Evolutionary conservation across 1,140 invertebrate species (phyloP).

Genomic region (Listronotus oregonensis): DNA sequence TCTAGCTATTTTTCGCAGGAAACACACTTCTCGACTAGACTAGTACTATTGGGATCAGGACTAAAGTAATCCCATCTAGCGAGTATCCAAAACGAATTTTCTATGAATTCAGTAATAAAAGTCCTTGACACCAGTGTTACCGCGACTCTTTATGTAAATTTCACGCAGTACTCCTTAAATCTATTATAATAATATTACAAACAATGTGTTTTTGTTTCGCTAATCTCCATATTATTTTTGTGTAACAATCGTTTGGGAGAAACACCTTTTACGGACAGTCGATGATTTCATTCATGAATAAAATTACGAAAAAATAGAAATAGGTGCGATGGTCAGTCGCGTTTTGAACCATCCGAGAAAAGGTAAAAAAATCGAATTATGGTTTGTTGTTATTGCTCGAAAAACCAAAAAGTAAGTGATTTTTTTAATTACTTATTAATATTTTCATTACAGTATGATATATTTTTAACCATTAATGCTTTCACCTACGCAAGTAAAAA

Average conservation of each 20-base stretch:
- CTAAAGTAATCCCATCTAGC: too few species aligned
- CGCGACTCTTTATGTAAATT: too few species aligned
- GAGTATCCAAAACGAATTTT: too few species aligned
- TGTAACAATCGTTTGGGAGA: slow-evolving; percentile 16
- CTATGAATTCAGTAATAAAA: too few species aligned
- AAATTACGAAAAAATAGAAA: background rate
- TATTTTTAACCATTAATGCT: too few species aligned
- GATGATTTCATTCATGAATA: slow-evolving; percentile 19
- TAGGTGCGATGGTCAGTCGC: slow-evolving; percentile 20
- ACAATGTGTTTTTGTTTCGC: background rate
- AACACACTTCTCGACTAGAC: too few species aligned
- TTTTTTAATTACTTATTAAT: background rate
- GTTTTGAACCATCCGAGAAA: background rate
- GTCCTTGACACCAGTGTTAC: too few species aligned
- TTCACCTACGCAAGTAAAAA: too few species aligned
- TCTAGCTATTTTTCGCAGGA: too few species aligned
- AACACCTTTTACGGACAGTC: slow-evolving; percentile 11
- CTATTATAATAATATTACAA: background rate
- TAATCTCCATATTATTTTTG: slow-evolving; percentile 11
- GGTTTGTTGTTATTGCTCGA: slow-evolving; percentile 22
- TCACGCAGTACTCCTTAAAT: background rate
- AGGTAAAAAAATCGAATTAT: background rate
- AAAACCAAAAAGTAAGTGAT: slow-evolving; percentile 17
- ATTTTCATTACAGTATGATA: too few species aligned
- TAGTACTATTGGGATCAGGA: too few species aligned